phyloP scores from a whole-genome alignment of 2,797 vertebrate species.

The Tinamus major region DNA sequence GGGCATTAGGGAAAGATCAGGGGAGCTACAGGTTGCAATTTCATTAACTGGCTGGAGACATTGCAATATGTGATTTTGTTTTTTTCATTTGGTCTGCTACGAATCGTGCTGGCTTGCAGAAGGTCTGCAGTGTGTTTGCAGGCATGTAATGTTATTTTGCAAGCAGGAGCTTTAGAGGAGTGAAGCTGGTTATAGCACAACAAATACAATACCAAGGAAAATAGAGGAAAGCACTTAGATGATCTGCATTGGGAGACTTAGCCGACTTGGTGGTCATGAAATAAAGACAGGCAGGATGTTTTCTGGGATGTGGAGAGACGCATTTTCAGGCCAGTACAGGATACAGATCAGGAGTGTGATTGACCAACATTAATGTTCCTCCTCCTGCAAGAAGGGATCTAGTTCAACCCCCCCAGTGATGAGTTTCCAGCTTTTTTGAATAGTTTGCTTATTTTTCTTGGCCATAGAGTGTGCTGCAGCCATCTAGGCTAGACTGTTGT shows the following conservation, averaged over 20 bases:
- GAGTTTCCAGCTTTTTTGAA: constrained; percentile 40
- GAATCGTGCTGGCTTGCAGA: neutral
- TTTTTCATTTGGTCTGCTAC: constrained; percentile 18
- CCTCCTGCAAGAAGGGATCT: constrained; percentile 4
- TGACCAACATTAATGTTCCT: constrained; percentile 8
- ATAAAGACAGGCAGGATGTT: constrained; percentile 11
- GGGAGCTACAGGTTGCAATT: constrained; percentile 11
- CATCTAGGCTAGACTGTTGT: constrained; percentile 51
- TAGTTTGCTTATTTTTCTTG: constrained; percentile 46
- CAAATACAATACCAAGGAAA: neutral
- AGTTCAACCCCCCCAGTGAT: neutral
- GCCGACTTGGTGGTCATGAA: constrained; percentile 23
- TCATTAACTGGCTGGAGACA: neutral
- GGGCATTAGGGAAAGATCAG: neutral
- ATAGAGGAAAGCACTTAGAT: neutral
- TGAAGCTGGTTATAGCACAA: neutral
- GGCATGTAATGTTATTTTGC: neutral
- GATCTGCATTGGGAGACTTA: neutral
- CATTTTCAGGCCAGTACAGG: constrained; percentile 31
- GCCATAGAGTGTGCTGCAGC: constrained; percentile 28
- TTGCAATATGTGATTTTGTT: neutral
- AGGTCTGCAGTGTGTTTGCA: constrained; percentile 8
- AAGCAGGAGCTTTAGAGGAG: neutral
- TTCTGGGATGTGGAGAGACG: neutral
- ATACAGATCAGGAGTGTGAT: neutral